Conservation (phyloP, 2,888 invertebrate genomes). For the Drosophila maculinotata region DNA sequence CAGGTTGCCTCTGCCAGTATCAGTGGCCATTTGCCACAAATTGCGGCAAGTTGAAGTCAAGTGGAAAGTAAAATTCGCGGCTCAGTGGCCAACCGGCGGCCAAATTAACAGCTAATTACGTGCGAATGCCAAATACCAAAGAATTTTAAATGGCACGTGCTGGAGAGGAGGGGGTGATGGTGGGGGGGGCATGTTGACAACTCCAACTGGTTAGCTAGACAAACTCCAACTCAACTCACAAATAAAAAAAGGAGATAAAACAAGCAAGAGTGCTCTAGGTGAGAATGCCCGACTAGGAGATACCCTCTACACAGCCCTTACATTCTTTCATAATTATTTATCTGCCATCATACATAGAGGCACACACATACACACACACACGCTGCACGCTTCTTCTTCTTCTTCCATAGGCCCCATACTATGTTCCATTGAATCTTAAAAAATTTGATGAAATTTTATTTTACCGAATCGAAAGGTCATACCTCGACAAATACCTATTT, state of each 20-base stretch:
- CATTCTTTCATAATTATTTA: too few relatives aligned
- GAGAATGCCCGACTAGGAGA: too few relatives aligned
- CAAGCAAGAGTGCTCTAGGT: too few relatives aligned
- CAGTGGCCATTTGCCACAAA: slow-evolving; percentile 21
- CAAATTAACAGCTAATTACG: slow-evolving; percentile 77
- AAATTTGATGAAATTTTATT: too few relatives aligned
- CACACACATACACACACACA: too few relatives aligned
- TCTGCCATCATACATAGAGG: too few relatives aligned
- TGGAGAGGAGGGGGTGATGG: not conserved
- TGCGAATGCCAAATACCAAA: slow-evolving; percentile 63
- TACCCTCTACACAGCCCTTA: too few relatives aligned
- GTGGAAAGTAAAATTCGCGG: slow-evolving; percentile 56
- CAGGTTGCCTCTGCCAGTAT: slow-evolving; percentile 16
- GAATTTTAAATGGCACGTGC: slow-evolving; percentile 52
- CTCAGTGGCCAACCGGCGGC: slow-evolving; percentile 53
- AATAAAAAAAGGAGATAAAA: slow-evolving; percentile 9
- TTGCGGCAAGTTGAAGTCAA: slow-evolving; percentile 41
- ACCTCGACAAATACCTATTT: too few relatives aligned
- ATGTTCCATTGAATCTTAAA: too few relatives aligned
- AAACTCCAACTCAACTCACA: slow-evolving; percentile 28
- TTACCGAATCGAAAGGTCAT: too few relatives aligned
- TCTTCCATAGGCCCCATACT: too few relatives aligned
- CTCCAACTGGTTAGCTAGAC: slow-evolving; percentile 18
- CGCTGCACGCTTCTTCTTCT: too few relatives aligned
- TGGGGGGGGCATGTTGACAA: slow-evolving; percentile 24